Evolutionary conservation across 2,797 vertebrate species (phyloP).

Genomic region (Leucoraja ocellata): DNA sequence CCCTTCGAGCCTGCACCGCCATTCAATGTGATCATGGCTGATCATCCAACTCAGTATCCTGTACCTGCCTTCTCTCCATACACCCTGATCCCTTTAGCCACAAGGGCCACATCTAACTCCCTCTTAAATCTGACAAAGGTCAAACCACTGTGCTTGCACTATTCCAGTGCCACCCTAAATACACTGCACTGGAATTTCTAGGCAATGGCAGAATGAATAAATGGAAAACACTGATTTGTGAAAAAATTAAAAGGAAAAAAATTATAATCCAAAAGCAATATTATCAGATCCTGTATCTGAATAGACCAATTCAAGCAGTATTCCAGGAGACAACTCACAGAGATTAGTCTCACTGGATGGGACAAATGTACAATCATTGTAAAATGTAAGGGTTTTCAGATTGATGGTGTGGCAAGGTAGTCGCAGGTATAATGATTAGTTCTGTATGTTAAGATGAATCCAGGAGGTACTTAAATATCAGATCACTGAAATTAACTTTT

Average conservation of each 20-base stretch:
- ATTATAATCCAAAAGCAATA: not conserved
- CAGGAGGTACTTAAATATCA: not conserved
- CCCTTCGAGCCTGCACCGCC: too few relatives aligned
- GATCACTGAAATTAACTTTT: not conserved
- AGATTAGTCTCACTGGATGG: not conserved
- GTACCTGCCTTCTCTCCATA: too few relatives aligned
- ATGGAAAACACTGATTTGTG: not conserved
- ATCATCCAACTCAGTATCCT: too few relatives aligned
- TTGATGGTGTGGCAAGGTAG: not conserved
- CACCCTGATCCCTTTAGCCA: too few relatives aligned
- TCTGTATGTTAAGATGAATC: not conserved
- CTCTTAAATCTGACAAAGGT: too few relatives aligned
- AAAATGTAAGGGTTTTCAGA: not conserved
- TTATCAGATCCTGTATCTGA: not conserved
- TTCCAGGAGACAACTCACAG: not conserved
- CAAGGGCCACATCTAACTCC: too few relatives aligned
- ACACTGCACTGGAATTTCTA: too few relatives aligned
- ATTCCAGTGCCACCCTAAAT: too few relatives aligned
- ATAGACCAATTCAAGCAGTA: not conserved
- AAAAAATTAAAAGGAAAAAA: not conserved
- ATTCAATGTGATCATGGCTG: too few relatives aligned
- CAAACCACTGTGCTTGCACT: too few relatives aligned
- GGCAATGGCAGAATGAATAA: not conserved
- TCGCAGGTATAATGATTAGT: not conserved
- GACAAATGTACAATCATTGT: not conserved